A percentile compares a stretch with the other conserved stretches of the same genome.
These are phyloP conservation scores for Anoplolepis gracilipes DNA, from an alignment of 1,140 invertebrate species.

Conservation along the genomic window DNA sequence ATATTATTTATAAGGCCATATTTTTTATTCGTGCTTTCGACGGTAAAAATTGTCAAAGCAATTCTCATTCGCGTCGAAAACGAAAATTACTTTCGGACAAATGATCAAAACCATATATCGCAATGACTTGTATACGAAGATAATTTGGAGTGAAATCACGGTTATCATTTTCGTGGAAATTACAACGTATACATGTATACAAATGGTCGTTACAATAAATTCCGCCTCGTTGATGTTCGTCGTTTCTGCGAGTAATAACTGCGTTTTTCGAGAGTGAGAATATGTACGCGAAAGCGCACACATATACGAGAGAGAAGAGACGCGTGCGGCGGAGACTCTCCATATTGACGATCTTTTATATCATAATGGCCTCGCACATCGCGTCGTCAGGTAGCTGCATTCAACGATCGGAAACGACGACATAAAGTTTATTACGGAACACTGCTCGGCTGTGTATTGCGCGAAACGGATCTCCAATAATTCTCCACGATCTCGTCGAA, in stretches of 20 bases:
- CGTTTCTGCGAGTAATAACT: conserved; percentile 39
- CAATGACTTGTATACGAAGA: conserved; percentile 1
- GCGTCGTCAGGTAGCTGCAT: conserved; percentile 35
- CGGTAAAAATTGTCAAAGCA: not conserved
- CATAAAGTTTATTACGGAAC: conserved; percentile 64
- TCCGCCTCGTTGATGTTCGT: conserved; percentile 9
- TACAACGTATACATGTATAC: not conserved
- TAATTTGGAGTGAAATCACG: conserved; percentile 6
- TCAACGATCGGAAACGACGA: conserved; percentile 30
- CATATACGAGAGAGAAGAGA: not conserved
- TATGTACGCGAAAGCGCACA: not conserved
- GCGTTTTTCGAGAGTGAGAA: conserved; percentile 39
- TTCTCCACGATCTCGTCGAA: conserved; percentile 48
- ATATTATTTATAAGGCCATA: not conserved
- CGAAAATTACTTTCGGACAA: conserved; percentile 1
- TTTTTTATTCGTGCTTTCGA: not conserved
- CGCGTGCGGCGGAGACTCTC: not conserved
- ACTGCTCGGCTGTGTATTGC: conserved; percentile 19
- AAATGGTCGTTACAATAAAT: conserved; percentile 52
- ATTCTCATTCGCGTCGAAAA: not conserved
- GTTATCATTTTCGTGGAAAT: conserved; percentile 15
- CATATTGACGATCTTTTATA: conserved; percentile 35
- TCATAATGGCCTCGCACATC: conserved; percentile 33
- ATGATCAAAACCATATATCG: not conserved
- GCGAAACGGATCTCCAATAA: conserved; percentile 70